Conservation (phyloP, 2,113 vertebrate genomes). For the Myxocyprinus asiaticus region DNA sequence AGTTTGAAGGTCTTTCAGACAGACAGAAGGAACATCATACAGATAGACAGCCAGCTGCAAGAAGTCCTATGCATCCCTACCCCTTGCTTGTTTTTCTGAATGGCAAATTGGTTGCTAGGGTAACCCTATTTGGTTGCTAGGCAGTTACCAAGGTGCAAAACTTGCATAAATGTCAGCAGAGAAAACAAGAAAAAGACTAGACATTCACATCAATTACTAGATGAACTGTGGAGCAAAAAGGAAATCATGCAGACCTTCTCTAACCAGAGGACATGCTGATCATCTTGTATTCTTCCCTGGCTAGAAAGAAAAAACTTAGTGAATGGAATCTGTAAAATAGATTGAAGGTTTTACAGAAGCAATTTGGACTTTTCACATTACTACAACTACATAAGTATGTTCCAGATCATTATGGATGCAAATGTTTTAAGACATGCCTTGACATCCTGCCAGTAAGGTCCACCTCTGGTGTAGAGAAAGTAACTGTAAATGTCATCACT, state of each 20-base stretch:
- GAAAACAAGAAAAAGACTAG: too few species aligned
- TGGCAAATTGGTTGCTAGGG: too few species aligned
- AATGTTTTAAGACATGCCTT: slow-evolving; percentile 74
- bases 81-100: too few species aligned
- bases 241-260: slow-evolving; percentile 80
- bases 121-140: too few species aligned
- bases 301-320: slow-evolving; percentile 94
- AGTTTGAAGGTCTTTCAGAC: too few species aligned
- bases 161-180: too few species aligned
- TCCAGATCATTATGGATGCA: background rate
- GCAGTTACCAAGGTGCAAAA: too few species aligned
- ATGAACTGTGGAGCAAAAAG: background rate
- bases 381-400: background rate
- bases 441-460: slow-evolving; percentile 97
- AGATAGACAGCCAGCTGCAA: too few species aligned
- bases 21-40: too few species aligned
- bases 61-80: too few species aligned
- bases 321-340: slow-evolving; percentile 84
- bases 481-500: slow-evolving; percentile 90
- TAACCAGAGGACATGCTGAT: slow-evolving; percentile 79
- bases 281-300: slow-evolving; percentile 87
- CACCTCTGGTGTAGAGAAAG: slow-evolving; percentile 92
- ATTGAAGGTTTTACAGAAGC: background rate
- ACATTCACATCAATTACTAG: background rate
- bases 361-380: background rate